Evolutionary conservation across 92 coral and sea anemone species (phyloP).

Genomic region (Parazoanthus swiftii): DNA sequence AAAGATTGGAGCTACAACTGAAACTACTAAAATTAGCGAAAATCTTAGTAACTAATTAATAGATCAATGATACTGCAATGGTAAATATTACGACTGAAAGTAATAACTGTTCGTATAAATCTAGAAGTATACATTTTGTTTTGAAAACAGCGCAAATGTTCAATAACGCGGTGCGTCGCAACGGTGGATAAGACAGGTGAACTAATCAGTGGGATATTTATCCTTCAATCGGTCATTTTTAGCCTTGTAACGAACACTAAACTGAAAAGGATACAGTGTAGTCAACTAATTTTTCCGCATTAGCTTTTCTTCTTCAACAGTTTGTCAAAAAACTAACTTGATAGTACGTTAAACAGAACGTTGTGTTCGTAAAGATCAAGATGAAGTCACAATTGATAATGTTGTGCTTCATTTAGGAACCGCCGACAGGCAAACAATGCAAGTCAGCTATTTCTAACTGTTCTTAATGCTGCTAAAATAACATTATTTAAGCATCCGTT

Average conservation of each 20-base stretch:
- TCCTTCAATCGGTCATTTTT: too few relatives aligned
- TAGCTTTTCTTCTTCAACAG: neutral
- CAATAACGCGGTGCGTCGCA: neutral
- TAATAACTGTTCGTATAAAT: too few relatives aligned
- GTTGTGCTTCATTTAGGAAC: neutral
- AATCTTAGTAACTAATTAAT: too few relatives aligned
- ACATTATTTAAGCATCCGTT: neutral
- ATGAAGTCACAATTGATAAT: neutral
- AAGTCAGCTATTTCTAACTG: neutral
- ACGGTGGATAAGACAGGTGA: neutral
- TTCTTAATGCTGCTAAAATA: neutral
- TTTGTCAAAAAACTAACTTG: neutral
- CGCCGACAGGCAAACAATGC: neutral
- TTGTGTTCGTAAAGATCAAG: too few relatives aligned
- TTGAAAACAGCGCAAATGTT: neutral
- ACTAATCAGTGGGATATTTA: neutral
- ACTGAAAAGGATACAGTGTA: neutral
- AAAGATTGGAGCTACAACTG: too few relatives aligned
- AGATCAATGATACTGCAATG: too few relatives aligned
- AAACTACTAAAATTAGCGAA: too few relatives aligned
- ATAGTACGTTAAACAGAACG: neutral
- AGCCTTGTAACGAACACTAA: neutral
- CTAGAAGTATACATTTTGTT: too few relatives aligned
- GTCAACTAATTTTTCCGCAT: neutral
- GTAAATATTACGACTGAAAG: too few relatives aligned